These are phyloP conservation scores for Molothrus ater DNA, from an alignment of 2,797 vertebrate species.

Conservation along the genomic window DNA sequence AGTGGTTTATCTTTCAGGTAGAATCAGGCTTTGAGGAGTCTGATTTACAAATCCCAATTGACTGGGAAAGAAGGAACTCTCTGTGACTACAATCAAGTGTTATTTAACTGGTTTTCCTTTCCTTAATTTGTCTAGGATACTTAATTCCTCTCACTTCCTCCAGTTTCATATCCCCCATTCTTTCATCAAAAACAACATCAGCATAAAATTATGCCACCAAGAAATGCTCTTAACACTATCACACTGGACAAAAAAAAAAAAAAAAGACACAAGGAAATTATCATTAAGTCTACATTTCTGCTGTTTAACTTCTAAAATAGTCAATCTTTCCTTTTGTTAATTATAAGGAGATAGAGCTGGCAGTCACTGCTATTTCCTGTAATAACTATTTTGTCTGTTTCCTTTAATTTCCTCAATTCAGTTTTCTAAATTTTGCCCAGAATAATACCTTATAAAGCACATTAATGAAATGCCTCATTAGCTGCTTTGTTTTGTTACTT, in stretches of 20 bases:
- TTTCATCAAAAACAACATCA: not conserved
- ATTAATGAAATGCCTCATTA: slow-evolving; percentile 49
- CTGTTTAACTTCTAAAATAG: slow-evolving; percentile 1
- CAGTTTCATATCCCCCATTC: not conserved
- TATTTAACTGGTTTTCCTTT: not conserved
- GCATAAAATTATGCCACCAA: not conserved
- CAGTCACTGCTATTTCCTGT: slow-evolving; percentile 15
- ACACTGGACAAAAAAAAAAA: not conserved
- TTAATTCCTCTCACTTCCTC: not conserved
- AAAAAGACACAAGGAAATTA: not conserved
- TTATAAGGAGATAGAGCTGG: not conserved
- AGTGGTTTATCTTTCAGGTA: not conserved
- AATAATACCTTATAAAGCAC: slow-evolving; percentile 37
- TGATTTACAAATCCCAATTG: not conserved
- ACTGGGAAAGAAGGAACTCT: not conserved
- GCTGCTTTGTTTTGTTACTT: slow-evolving; percentile 27
- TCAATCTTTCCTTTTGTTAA: not conserved
- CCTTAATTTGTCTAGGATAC: not conserved
- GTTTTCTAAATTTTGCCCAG: slow-evolving; percentile 10
- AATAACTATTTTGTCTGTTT: slow-evolving; percentile 32
- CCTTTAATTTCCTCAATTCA: slow-evolving; percentile 32
- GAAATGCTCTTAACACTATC: not conserved
- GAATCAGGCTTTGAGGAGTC: not conserved
- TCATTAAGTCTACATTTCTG: not conserved
- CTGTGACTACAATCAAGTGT: not conserved